Base-by-base conservation (phyloP, 2,797 vertebrate species). In the Schizopygopsis malacanthus region DNA sequence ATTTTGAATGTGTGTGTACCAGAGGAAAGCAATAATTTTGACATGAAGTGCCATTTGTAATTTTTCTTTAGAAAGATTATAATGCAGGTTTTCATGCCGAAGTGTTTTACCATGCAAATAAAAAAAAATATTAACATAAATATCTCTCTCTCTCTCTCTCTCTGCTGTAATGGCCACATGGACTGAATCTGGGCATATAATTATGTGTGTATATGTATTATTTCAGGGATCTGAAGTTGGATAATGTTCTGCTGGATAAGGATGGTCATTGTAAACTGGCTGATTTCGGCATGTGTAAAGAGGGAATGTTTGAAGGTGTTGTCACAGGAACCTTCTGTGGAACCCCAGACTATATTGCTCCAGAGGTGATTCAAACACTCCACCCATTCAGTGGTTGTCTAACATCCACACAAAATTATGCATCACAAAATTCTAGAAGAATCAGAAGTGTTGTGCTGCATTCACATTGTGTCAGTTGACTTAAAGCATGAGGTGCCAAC, bases 211-310 rank as follows among this genome's bases (percentile, higher is more conserved):
- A 22, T 78, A 56, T 75, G 67, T 86, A 56, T 80, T 77, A 79
- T n/a, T 75, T 25, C 93, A 99, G 98, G 92, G 98, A 99, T 91
- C 94, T 99, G 80, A 99, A 99, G 90, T 89, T 99, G 94, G 98
- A 99, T 93, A 99, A 99, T 0, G 97, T 99, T 69, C 93, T 99
- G 4, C 94, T 99, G 85, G 98, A 99, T 93, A 96, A 96, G 0
- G 98, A 99, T 7, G 98, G 98, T 12, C 98, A 99, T 93, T 99
- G 98, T 94, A 99, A 99, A 87, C 95, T 99, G 92, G 98, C 98
- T 2, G 98, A 99, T 91, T 99, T 99, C 3, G 98, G 98, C 52
- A 99, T 99, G 98, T 99, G 98, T 94, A 99, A 99, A 89, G 98
- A 99, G 90, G 96, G 96, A 56, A 98, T 99, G 85, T 95, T 94